A percentile compares a stretch with the other conserved stretches of the same genome.
Evolutionary conservation across 1,140 invertebrate species (phyloP).

Genomic region (Leptinotarsa lineolata): DNA sequence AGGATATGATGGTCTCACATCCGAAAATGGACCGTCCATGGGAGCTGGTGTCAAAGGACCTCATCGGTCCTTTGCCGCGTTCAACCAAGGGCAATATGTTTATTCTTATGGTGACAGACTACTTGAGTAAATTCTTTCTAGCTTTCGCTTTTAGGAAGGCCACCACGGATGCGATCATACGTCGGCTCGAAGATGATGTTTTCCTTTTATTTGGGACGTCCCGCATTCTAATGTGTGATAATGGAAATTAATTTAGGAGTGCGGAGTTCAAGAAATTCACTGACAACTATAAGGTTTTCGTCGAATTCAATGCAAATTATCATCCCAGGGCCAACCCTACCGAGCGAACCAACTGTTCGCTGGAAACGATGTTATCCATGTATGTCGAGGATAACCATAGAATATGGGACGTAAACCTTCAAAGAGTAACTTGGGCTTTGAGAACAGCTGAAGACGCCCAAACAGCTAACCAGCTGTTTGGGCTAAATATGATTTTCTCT

Average conservation of each 20-base stretch:
- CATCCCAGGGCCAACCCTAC: constrained; percentile 27
- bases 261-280: constrained; percentile 24
- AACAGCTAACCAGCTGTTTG: no score
- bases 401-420: constrained; percentile 32
- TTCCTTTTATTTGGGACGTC: constrained; percentile 35
- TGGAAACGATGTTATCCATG: constrained; percentile 20
- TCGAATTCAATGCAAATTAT: constrained; percentile 24
- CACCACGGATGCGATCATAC: constrained; percentile 12
- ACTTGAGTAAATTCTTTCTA: constrained; percentile 32
- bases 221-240: constrained; percentile 20
- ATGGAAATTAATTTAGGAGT: constrained; percentile 24
- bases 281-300: constrained; percentile 26
- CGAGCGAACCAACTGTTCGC: constrained; percentile 28
- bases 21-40: constrained; percentile 34
- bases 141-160: constrained; percentile 25
- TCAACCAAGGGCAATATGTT: constrained; percentile 31
- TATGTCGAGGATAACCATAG: constrained; percentile 35
- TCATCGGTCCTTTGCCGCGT: constrained; percentile 34
- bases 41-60: constrained; percentile 23
- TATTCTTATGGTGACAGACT: constrained; percentile 27
- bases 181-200: constrained; percentile 34
- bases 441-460: no score
- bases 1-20: constrained; percentile 28
- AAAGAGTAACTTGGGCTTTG: constrained; percentile 33
- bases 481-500: constrained; percentile 25